Evolutionary conservation across 1,140 invertebrate species (phyloP).

Genomic region (Leptopilina boulardi): DNA sequence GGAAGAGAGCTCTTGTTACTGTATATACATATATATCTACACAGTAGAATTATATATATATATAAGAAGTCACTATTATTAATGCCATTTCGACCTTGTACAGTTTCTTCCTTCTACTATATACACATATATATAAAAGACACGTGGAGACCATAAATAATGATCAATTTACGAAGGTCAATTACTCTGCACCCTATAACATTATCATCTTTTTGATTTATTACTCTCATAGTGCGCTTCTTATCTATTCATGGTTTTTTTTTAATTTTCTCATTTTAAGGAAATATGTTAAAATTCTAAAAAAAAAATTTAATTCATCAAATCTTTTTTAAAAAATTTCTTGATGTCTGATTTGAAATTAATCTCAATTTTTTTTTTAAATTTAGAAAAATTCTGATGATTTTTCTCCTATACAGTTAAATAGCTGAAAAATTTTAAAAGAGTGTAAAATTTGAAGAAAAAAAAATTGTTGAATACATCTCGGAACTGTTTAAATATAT

Average conservation of each 20-base stretch:
- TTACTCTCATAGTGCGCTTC: not conserved
- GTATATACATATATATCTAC: not conserved
- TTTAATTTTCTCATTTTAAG: too few relatives aligned
- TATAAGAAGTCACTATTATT: slow-evolving; percentile 14
- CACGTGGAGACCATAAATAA: slow-evolving; percentile 11
- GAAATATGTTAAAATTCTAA: too few relatives aligned
- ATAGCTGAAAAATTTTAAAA: too few relatives aligned
- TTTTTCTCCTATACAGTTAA: too few relatives aligned
- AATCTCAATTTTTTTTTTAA: too few relatives aligned
- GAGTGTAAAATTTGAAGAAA: too few relatives aligned
- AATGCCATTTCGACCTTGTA: slow-evolving; percentile 13
- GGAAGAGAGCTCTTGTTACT: slow-evolving; percentile 13
- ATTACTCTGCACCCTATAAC: slow-evolving; percentile 12
- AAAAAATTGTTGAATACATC: not conserved
- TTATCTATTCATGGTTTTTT: slow-evolving; percentile 18
- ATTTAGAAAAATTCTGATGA: too few relatives aligned
- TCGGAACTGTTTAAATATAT: not conserved
- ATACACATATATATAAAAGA: too few relatives aligned
- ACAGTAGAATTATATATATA: slow-evolving; percentile 2
- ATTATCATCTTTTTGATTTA: slow-evolving; percentile 4
- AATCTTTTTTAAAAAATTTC: too few relatives aligned
- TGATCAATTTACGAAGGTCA: slow-evolving; percentile 13
- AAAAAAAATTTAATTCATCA: too few relatives aligned
- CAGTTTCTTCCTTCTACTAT: slow-evolving; percentile 1
- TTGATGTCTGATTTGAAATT: too few relatives aligned